Evolutionary conservation across 92 coral and sea anemone genomes (phyloP), one percentile per base, ranked within the genome.

Genomic region (Porites lobata): DNA sequence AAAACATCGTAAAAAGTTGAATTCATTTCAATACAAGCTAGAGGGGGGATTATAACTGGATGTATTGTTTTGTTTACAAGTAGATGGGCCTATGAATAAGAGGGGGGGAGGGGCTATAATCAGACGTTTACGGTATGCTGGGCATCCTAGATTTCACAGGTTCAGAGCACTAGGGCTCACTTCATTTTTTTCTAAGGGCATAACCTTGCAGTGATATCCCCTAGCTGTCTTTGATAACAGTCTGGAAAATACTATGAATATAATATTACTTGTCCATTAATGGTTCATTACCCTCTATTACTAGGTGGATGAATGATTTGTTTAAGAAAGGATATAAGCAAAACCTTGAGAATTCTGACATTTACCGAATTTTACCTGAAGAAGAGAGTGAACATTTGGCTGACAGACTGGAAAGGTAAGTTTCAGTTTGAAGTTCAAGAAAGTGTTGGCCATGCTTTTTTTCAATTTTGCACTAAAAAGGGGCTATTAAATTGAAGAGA

Each of bases 221-320:
- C 38, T 29, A 29, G 38, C 38, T 29, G 38, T 29, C 38, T 29
- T 29, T 29, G 38, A 29, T 29, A 29, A 29, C 38, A 29, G 2
- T 29, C 38, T 29, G 38, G 3, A 29, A 29, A 29, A 29, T 29
- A 29, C 38, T 29, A 1, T 29, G 24, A 22, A 22, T 22, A 22
- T 22, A 61, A 61, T 62, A 62, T 62, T 18, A 15, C 3, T 62
- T 62, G 66, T 14, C 8, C 17, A 15, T 62, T 62, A 7, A 62
- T 62, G 7, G n/a, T 14, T 62, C 69, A n/a, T 15, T 21, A 21
- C 19, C 24, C 54, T 32, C 19, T 50, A 47, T 86, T 74, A 83
- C 13, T 20, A 98, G 99, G 87, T 98, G 99, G 99, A 61, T 98
- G 56, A 98, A 92, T 90, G 86, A 75, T 1, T 65, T 96, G 65